Conservation (phyloP, 2,888 invertebrate species). For the Muschampia plurimacula region DNA sequence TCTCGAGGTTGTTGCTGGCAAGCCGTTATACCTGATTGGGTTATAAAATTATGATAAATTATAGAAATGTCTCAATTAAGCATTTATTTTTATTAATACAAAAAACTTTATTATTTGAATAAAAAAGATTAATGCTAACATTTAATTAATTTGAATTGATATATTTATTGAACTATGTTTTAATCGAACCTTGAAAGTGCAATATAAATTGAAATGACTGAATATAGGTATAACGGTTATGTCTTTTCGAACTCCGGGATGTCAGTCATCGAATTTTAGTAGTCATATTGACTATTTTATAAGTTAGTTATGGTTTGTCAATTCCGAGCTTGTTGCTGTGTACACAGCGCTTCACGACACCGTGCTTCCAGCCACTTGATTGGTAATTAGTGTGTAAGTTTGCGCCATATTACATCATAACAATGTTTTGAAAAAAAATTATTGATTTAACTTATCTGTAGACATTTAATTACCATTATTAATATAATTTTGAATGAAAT, state of each 20-base stretch:
- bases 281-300: slow-evolving; percentile 17
- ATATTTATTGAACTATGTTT: not conserved
- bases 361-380: slow-evolving; percentile 1
- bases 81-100: not conserved
- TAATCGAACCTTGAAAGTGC: not conserved
- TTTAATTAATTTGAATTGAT: not conserved
- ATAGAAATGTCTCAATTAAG: not conserved
- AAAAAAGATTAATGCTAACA: not conserved
- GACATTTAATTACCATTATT: not conserved
- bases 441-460: not conserved
- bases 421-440: not conserved
- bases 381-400: not conserved
- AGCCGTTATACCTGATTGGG: slow-evolving; percentile 24
- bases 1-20: slow-evolving; percentile 38
- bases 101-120: not conserved
- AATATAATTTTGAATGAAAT: not conserved
- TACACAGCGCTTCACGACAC: slow-evolving; percentile 12
- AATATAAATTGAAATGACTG: not conserved
- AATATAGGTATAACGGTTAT: slow-evolving; percentile 23
- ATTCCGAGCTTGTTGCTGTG: slow-evolving; percentile 4
- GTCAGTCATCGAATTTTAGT: slow-evolving; percentile 27
- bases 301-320: slow-evolving; percentile 6
- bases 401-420: not conserved
- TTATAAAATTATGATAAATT: not conserved
- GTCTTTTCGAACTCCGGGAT: slow-evolving; percentile 32